Base-by-base conservation (phyloP, 2,113 vertebrate species). In the Engraulis encrasicolus region DNA sequence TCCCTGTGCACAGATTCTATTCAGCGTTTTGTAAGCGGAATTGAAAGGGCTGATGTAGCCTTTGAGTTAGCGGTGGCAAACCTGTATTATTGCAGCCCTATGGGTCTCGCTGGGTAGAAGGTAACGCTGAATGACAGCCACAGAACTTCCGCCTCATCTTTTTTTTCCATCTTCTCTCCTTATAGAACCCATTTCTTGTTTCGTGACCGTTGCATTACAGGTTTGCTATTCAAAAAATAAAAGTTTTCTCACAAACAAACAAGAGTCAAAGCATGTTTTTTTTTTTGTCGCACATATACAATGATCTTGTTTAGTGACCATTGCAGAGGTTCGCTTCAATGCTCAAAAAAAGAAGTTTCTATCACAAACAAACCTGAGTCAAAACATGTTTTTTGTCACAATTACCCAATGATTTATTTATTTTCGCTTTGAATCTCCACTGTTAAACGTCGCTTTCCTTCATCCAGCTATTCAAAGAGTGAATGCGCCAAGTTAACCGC, bases 401-500 rank as follows among this genome's bases (percentile, higher is more conserved):
- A 50, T 36, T 88, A 85, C 85, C n/a, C 87, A 84, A 91, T 85
- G 71, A 92, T 91, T 91, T 87, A 81, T 85, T 89, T 89, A 89
- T n/a, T n/a, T n/a, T n/a, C 85, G 86, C 87, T 92, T 86, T 92
- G 89, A 92, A 91, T 89, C 87, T 58, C 5, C 49, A 78, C 85
- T 45, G 40, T 45, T 87, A 89, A 92, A 91, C 91, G 89, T 87
- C n/a, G n/a, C 85, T 80, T 86, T 84, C 86, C 50, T 85, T 66
- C 81, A 14, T 12, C n/a, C 84, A 85, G 31, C 20, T 36, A 82
- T 82, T 74, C 66, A 1, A 85, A 87, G 86, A 85, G 90, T 90
- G 90, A 91, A 92, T 92, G 90, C 86, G 88, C 82, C 61, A 37
- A 86, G 87, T 88, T 90, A 87, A 90, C 86, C 86, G 85, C 88